These are phyloP conservation scores for Embiotoca jacksoni DNA, from an alignment of 2,113 vertebrate genomes.

Conservation along the genomic window DNA sequence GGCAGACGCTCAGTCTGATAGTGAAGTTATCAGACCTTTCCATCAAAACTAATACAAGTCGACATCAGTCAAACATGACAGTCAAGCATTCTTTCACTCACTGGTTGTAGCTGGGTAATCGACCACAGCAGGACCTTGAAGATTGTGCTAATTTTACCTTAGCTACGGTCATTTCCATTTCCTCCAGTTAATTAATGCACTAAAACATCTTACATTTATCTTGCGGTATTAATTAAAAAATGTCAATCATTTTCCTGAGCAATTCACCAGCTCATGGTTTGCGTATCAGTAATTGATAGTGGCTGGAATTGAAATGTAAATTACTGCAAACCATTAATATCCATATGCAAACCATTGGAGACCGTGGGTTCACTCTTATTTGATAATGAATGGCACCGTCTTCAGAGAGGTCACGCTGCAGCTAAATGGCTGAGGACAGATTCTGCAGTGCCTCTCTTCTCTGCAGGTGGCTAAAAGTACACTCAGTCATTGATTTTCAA, in stretches of 20 bases:
- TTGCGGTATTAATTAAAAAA: conserved; percentile 69
- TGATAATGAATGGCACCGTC: conserved; percentile 47
- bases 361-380: conserved; percentile 25
- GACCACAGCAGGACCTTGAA: conserved; percentile 26
- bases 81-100: conserved; percentile 1
- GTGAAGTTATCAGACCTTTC: conserved; percentile 56
- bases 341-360: conserved; percentile 35
- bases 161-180: conserved; percentile 63
- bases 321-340: conserved; percentile 57
- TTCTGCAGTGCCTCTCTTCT: conserved; percentile 4
- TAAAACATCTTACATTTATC: conserved; percentile 57
- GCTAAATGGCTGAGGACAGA: conserved; percentile 24
- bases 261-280: conserved; percentile 44
- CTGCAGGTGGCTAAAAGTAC: conserved; percentile 11
- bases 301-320: conserved; percentile 66
- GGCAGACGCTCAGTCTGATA: conserved; percentile 14
- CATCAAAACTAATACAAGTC: conserved; percentile 52
- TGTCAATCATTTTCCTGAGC: conserved; percentile 69
- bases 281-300: conserved; percentile 52
- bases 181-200: conserved; percentile 67
- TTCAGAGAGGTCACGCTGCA: conserved; percentile 47
- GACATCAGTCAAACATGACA: conserved; percentile 56
- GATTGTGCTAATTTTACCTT: conserved; percentile 43
- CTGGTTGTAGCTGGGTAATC: conserved; percentile 28
- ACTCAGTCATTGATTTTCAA: conserved; percentile 1